Evolutionary conservation across 2,113 vertebrate species (phyloP).

Genomic region (Garra rufa): DNA sequence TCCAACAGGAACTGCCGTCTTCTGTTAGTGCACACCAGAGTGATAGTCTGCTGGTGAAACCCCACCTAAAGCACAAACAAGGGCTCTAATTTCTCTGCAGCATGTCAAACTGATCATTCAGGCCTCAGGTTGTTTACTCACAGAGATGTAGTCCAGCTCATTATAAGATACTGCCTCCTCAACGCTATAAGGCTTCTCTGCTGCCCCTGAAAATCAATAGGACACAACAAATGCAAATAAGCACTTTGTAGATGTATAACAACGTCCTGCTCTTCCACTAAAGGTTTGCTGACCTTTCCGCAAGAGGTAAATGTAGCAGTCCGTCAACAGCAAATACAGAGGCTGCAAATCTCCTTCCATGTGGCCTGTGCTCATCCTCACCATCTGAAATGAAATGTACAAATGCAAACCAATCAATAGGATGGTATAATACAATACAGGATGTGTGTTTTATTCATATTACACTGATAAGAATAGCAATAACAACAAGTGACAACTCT

Average conservation of each 20-base stretch:
- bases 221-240: neutral
- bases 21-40: conserved; percentile 91
- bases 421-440: neutral
- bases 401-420: conserved; percentile 17
- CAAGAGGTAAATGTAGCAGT: conserved; percentile 94
- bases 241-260: neutral
- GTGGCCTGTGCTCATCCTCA: conserved; percentile 95
- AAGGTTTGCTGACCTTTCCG: conserved; percentile 84
- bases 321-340: conserved; percentile 91
- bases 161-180: conserved; percentile 94
- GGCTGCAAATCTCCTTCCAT: conserved; percentile 97
- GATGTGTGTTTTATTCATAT: neutral
- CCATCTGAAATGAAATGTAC: conserved; percentile 79
- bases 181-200: conserved; percentile 96
- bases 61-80: conserved; percentile 81
- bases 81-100: neutral
- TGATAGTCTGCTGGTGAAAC: conserved; percentile 91
- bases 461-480: neutral
- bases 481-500: neutral
- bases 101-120: neutral
- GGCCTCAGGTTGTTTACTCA: conserved; percentile 71
- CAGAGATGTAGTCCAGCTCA: conserved; percentile 95
- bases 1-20: conserved; percentile 94
- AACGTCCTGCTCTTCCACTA: neutral
- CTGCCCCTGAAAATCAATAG: conserved; percentile 81